Conservation (phyloP, 2,113 vertebrate species). For the Numenius arquata region DNA sequence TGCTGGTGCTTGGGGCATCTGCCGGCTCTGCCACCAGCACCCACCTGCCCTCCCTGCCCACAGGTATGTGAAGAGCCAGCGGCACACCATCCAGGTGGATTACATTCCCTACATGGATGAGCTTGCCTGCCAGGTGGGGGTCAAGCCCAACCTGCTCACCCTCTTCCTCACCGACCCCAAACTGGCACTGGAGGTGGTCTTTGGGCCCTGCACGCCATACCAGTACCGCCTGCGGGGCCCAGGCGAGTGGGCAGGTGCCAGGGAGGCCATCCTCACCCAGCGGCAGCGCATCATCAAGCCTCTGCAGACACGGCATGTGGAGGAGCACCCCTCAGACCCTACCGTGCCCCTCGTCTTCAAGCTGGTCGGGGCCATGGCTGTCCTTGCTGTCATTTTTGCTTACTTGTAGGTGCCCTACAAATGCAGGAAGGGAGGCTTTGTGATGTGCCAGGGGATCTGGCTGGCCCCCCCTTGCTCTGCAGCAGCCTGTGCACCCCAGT, state of each 20-base stretch:
- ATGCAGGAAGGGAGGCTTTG: background rate
- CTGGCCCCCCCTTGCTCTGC: background rate
- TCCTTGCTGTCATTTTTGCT: background rate
- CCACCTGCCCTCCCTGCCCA: constrained; percentile 30
- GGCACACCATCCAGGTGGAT: constrained; percentile 88
- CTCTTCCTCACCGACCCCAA: constrained; percentile 79
- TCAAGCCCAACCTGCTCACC: constrained; percentile 66
- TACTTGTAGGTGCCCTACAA: constrained; percentile 1
- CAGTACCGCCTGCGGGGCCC: constrained; percentile 84
- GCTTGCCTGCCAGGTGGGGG: constrained; percentile 76
- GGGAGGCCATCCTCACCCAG: constrained; percentile 78
- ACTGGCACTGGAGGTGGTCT: constrained; percentile 69
- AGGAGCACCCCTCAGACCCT: background rate
- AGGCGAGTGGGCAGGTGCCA: constrained; percentile 75
- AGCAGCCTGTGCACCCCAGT: background rate
- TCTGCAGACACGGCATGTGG: constrained; percentile 57
- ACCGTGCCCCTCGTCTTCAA: background rate
- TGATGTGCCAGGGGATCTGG: background rate
- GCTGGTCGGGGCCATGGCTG: background rate
- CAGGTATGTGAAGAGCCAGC: background rate
- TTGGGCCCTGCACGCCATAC: constrained; percentile 81
- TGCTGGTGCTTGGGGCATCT: accelerated
- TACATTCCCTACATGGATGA: constrained; percentile 85
- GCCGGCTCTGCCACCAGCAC: constrained; percentile 72
- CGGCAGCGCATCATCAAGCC: constrained; percentile 69